phyloP scores from a whole-genome alignment of 2,113 vertebrate genomes.

The Atractosteus spatula region DNA sequence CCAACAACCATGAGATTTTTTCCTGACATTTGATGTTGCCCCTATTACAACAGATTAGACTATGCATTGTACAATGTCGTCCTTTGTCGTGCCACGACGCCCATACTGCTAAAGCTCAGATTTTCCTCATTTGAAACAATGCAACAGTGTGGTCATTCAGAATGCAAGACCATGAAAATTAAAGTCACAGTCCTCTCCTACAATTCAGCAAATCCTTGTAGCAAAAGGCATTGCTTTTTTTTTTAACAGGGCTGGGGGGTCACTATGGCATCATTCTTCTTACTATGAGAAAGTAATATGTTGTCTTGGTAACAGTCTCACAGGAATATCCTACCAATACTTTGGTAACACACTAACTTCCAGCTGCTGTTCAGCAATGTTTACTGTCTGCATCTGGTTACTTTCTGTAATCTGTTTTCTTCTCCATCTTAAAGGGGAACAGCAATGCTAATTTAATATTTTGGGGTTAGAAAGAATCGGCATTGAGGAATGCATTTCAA shows the following conservation, averaged over 20 bases:
- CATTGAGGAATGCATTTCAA: too few relatives aligned
- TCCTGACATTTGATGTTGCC: constrained; percentile 21
- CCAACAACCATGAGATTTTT: constrained; percentile 15
- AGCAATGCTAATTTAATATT: too few relatives aligned
- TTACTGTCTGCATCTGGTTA: too few relatives aligned
- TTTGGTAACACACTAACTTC: not conserved
- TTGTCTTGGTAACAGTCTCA: not conserved
- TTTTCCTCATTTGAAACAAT: constrained; percentile 35
- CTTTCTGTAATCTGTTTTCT: too few relatives aligned
- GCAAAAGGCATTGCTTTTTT: not conserved
- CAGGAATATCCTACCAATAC: not conserved
- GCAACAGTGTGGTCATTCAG: constrained; percentile 39
- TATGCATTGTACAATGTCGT: constrained; percentile 37
- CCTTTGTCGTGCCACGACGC: constrained; percentile 35
- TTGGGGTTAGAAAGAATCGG: too few relatives aligned
- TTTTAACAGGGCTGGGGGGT: not conserved
- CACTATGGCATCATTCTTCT: not conserved
- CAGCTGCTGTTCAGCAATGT: too few relatives aligned
- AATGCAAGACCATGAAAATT: constrained; percentile 21
- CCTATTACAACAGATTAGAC: constrained; percentile 21
- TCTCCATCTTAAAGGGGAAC: too few relatives aligned
- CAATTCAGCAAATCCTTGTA: not conserved
- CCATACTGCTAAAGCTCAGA: constrained; percentile 23
- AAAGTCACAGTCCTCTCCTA: constrained; percentile 8
- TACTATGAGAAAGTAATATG: not conserved